A percentile compares a stretch with the other conserved stretches of the same genome.
Evolutionary conservation across 1,140 invertebrate species (phyloP).

Genomic region (Helicoverpa armigera): DNA sequence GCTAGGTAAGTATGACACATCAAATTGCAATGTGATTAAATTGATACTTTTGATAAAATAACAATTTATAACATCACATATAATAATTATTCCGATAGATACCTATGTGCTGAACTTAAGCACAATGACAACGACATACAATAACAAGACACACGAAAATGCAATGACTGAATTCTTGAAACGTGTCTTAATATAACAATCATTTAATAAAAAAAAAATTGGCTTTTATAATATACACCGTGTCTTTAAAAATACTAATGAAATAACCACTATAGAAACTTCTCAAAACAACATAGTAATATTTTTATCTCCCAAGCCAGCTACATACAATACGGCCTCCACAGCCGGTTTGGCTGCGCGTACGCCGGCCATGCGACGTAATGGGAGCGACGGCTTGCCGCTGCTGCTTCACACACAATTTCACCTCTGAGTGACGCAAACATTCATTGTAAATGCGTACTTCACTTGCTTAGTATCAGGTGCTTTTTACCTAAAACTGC

Average conservation of each 20-base stretch:
- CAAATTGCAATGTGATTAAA: not conserved
- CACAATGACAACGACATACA: no score
- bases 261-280: no score
- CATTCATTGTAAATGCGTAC: constrained; percentile 81
- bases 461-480: constrained; percentile 65
- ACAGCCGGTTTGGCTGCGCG: constrained; percentile 78
- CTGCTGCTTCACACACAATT: constrained; percentile 86
- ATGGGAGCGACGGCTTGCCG: constrained; percentile 84
- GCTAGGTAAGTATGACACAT: not conserved
- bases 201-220: no score
- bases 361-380: constrained; percentile 80
- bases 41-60: not conserved
- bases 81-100: no score
- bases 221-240: not conserved
- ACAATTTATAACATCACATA: not conserved
- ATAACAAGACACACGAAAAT: no score
- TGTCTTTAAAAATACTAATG: no score
- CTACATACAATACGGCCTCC: constrained; percentile 61
- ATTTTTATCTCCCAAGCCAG: constrained; percentile 31
- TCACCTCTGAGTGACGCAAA: constrained; percentile 85
- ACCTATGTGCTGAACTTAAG: no score
- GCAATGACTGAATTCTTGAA: no score
- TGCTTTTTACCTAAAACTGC: constrained; percentile 50
- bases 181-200: no score
- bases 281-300: not conserved